A percentile compares a stretch with the other conserved stretches of the same genome.
Conservation (phyloP, 2,888 invertebrate genomes). For the Iphiclides podalirius region DNA sequence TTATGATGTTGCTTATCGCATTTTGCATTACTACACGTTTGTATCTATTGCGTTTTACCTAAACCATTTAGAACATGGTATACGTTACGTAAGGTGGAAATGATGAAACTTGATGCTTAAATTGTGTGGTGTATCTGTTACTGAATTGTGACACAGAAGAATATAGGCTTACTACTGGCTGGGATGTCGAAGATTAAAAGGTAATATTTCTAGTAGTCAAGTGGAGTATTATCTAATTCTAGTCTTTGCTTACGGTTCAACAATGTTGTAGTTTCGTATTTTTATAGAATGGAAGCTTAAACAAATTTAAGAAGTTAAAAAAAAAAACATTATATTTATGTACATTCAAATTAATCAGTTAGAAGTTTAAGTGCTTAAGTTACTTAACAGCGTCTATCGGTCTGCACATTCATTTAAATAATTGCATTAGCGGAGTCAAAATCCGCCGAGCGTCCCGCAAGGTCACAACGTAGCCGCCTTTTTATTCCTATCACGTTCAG, state of each 20-base stretch:
- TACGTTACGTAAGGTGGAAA: background rate
- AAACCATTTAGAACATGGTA: background rate
- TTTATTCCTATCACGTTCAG: constrained; percentile 16
- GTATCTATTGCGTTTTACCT: background rate
- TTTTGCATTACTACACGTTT: background rate
- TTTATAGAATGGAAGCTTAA: too few relatives aligned
- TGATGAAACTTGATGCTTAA: background rate
- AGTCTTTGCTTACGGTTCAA: too few relatives aligned
- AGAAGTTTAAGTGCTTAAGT: background rate
- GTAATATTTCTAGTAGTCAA: too few relatives aligned
- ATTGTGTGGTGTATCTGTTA: background rate
- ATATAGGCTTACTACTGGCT: too few relatives aligned
- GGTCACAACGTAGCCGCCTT: constrained; percentile 8
- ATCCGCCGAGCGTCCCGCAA: constrained; percentile 10
- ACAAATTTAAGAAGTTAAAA: background rate
- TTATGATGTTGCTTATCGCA: background rate
- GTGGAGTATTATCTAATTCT: too few relatives aligned
- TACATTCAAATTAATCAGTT: background rate
- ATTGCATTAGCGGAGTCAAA: constrained; percentile 1
- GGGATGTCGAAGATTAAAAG: too few relatives aligned
- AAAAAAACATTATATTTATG: background rate
- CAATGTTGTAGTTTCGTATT: too few relatives aligned
- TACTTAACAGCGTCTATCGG: background rate
- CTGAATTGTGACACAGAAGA: too few relatives aligned
- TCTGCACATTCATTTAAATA: constrained; percentile 4